A percentile compares a stretch with the other conserved stretches of the same genome.
Conservation (phyloP, 2,888 invertebrate species). For the Macroteleia sp. region DNA sequence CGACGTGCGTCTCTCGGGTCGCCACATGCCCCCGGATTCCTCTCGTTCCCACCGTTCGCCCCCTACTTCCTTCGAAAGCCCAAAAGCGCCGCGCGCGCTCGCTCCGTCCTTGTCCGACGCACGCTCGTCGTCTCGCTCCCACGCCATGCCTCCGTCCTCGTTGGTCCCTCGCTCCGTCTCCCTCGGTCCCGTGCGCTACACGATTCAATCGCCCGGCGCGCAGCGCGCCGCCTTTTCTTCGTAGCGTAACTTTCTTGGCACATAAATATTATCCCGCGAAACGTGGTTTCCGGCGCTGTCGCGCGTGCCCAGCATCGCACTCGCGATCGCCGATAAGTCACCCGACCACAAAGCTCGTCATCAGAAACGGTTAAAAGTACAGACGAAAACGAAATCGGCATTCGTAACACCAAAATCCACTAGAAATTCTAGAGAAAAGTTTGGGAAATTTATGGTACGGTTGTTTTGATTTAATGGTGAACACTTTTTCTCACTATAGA, state of each 20-base stretch:
- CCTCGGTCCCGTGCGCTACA: slow-evolving; percentile 7
- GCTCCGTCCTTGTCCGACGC: neutral
- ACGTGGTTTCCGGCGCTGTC: slow-evolving; percentile 40
- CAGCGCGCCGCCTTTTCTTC: slow-evolving; percentile 28
- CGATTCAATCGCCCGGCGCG: slow-evolving; percentile 28
- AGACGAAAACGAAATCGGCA: too few species aligned
- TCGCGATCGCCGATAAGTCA: slow-evolving; percentile 8
- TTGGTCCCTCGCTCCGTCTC: neutral
- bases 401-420: too few species aligned
- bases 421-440: too few species aligned
- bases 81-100: slow-evolving; percentile 42
- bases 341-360: too few species aligned
- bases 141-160: neutral
- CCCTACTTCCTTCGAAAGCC: slow-evolving; percentile 46
- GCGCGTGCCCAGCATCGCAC: slow-evolving; percentile 46
- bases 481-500: too few species aligned
- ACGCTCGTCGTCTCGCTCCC: neutral
- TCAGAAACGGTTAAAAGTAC: too few species aligned
- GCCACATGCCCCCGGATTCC: slow-evolving; percentile 50
- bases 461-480: too few species aligned
- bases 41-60: slow-evolving; percentile 31
- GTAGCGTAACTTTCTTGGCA: slow-evolving; percentile 45
- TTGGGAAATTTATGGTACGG: too few species aligned
- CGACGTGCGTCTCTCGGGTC: slow-evolving; percentile 40
- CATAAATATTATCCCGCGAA: slow-evolving; percentile 54